Conservation (phyloP, 2,113 vertebrate species). For the Malaclemys terrapin region DNA sequence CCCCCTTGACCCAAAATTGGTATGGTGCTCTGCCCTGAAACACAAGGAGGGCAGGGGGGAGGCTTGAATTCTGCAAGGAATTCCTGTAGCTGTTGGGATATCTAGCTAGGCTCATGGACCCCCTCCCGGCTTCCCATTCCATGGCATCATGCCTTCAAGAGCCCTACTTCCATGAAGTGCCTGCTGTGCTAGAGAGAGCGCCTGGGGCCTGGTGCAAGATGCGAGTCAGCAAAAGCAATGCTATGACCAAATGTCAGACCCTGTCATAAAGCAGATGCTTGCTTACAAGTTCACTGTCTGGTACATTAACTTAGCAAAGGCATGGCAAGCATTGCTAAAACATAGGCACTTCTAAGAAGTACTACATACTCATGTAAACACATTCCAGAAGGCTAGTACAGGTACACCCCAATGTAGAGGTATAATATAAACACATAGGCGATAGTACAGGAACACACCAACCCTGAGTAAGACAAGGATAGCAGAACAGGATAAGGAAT, state of each 20-base stretch:
- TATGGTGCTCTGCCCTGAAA: neutral
- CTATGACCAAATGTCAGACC: neutral
- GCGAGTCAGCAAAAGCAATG: neutral
- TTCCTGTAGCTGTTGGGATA: neutral
- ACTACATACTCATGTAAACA: neutral
- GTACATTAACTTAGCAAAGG: neutral
- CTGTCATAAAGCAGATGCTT: neutral
- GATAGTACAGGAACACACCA: neutral
- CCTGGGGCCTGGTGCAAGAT: neutral
- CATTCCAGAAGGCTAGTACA: neutral
- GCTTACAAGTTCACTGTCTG: neutral
- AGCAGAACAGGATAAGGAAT: neutral
- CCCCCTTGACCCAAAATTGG: neutral
- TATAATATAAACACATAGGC: neutral
- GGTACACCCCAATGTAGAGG: neutral
- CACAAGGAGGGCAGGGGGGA: neutral
- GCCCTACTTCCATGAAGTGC: neutral
- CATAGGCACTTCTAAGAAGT: neutral
- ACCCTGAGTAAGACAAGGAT: neutral
- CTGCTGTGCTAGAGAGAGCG: neutral
- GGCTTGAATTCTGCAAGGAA: neutral
- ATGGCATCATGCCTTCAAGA: neutral
- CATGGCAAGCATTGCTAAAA: neutral
- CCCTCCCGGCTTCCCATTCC: neutral
- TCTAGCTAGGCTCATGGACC: neutral